Evolutionary conservation across 2,888 invertebrate species (phyloP).

Genomic region (Idaea aversata): DNA sequence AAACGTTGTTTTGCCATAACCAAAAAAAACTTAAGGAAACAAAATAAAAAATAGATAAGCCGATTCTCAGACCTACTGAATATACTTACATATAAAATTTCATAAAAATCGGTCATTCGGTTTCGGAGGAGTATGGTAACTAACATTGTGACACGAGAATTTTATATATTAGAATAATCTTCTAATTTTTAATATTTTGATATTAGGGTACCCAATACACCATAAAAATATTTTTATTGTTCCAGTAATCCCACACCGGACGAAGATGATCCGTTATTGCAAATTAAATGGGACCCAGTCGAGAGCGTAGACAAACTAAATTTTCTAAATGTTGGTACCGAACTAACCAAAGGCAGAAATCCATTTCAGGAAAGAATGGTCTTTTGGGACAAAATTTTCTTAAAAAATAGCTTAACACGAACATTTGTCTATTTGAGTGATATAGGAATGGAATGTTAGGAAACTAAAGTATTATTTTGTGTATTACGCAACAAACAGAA

Average conservation of each 20-base stretch:
- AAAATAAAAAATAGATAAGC: no score
- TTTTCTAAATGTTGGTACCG: slow-evolving; percentile 64
- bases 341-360: slow-evolving; percentile 67
- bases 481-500: neutral
- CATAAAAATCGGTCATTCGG: no score
- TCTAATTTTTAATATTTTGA: neutral
- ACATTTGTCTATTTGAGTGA: neutral
- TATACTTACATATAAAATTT: no score
- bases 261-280: slow-evolving; percentile 57
- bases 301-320: slow-evolving; percentile 57
- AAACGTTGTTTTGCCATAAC: no score
- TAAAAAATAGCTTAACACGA: neutral
- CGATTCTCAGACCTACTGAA: no score
- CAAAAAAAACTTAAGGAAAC: no score
- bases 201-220: neutral
- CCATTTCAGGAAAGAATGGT: slow-evolving; percentile 68
- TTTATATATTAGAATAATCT: no score
- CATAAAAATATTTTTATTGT: neutral
- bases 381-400: slow-evolving; percentile 59
- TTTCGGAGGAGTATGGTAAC: no score
- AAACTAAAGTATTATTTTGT: neutral
- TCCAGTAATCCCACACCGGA: slow-evolving; percentile 68
- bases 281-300: slow-evolving; percentile 70
- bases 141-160: no score
- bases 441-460: neutral